Base-by-base conservation (phyloP, 2,113 vertebrate genomes). In the Nothocercus julius region DNA sequence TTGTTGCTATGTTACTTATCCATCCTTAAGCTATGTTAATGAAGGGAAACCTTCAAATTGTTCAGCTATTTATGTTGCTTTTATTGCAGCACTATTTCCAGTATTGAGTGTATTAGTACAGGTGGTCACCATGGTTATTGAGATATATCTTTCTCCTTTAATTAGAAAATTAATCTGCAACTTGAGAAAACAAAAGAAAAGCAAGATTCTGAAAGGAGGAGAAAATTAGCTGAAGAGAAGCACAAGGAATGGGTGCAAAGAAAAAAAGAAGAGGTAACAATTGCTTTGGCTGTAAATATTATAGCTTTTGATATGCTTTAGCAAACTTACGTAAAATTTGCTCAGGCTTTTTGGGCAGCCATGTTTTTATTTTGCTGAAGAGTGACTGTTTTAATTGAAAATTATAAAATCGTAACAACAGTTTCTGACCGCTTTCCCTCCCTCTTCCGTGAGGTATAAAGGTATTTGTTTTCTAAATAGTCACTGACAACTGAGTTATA, bases 181-280 rank as follows among this genome's bases (percentile, higher is more conserved):
- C 97, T 98, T 94, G 97, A 98, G 89, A 96, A 97, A 92, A 95
- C 96, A 87, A 97, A 97, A 91, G 83, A 98, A 95, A 97, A 98
- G 90, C 89, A 89, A 88, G 97, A 98, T 74, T 94, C 47, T 74
- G 97, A 98, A 92, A 98, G 91, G 83, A 99, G 98, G 95, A 99
- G 97, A 96, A 85, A 91, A 22, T 82, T 97, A 21, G 97, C 98
- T 82, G 98, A 98, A 89, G 97, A 98, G 91, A 99, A 98, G 86
- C 99, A 99, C 72, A 98, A 98, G 67, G 98, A 98, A 53, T 99
- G 99, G 99, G 97, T 99, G 15, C 98, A 98, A 47, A 98, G 97
- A 89, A 99, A 99, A 83, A 98, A 93, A 89, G 96, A 98, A 68
- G 97, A 98, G 98, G 98, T 99, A 97, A 97, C 56, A 87, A 58